Base-by-base conservation (phyloP, 2,113 vertebrate genomes). In the Catharus bicknelli region DNA sequence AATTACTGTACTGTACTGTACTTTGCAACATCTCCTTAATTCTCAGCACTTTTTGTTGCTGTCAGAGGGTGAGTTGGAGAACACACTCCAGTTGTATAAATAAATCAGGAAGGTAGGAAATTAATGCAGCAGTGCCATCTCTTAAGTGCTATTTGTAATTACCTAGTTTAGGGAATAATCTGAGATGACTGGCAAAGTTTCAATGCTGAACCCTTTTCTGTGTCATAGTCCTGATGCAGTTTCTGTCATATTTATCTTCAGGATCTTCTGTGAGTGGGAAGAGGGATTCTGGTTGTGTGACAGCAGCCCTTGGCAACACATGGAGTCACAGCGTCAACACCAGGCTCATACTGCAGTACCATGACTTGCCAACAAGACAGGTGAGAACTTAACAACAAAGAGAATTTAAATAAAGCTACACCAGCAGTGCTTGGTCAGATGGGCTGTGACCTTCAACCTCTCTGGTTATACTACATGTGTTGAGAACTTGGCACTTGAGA, bases 251-350 rank as follows among this genome's bases (percentile, higher is more conserved):
- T 90, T 90, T 95, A 26, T 27, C 80, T 94, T 88, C 95, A 98
- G 98, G 90, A 26, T 11, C 84, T 64, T 97, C 96, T 95, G 88
- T 79, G 87, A 93, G 78, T 58, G 66, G 36, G 43, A 94, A 88
- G 47, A 95, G 25, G 83, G 91, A 97, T 45, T 96, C 97, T 58
- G 95, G 96, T 83, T 98, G 96, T 93, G 96, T 98, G 88, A 98
- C 95, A 25, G 98, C 98, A 18, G 98, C 98, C 15, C 95, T 99
- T 47, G 98, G 98, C 73, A 98, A 98, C 95, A 98, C 98, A 0
- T 99, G 98, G 98, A 98, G 98, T 95, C 98, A 99, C 96, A 97
- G 96, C 0, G 93, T 99, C 86, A 99, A 98, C 93, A 98, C 98
- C 13, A 97, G 98, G 43, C 97, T 98, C 75, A 98, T 98, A 61